Conservation (phyloP, 2,113 vertebrate species). For the cattle (Bos taurus) region ARS-UCD2.0 NC_037336.1:103047501-103048000, state of each 20-base stretch:
- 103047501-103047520: not conserved
- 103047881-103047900: too few species aligned
- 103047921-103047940: fast-evolving
- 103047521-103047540: too few species aligned
- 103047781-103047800: too few species aligned
- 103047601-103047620: not conserved
- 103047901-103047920: not conserved
- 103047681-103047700: too few species aligned
- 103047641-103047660: not conserved
- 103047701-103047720: not conserved
- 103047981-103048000: not conserved
- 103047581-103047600: not conserved
- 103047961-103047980: not conserved
- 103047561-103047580: not conserved
- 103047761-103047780: not conserved
- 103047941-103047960: not conserved
- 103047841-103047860: fast-evolving
- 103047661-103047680: not conserved
- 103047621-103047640: not conserved
- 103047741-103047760: not conserved
- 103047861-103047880: fast-evolving
- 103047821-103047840: not conserved
- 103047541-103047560: not conserved
- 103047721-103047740: too few species aligned
- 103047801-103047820: fast-evolving